Percentiles rank a stretch among this genome's conserved stretches.
Conservation (phyloP, 2,797 vertebrate genomes). For the Rhinogobio ventralis region DNA sequence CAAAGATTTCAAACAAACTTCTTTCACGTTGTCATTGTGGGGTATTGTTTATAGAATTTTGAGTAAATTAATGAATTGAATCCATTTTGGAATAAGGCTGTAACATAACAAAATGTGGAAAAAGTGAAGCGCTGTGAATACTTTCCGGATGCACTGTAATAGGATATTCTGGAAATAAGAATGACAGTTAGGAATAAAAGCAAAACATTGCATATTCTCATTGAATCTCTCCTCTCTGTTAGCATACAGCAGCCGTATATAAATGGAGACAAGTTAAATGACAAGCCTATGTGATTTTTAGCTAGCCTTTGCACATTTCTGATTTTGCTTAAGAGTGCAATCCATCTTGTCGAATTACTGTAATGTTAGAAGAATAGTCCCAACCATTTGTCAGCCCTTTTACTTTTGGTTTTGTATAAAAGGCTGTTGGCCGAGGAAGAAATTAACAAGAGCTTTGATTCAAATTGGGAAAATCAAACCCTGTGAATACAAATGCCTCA, state of each 20-base stretch:
- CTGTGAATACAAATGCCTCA: conserved; percentile 46
- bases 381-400: conserved; percentile 61
- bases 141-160: not conserved
- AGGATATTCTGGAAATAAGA: not conserved
- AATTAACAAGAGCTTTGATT: conserved; percentile 55
- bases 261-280: conserved; percentile 68
- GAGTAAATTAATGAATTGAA: no score
- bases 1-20: no score
- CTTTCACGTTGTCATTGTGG: no score
- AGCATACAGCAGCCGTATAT: conserved; percentile 56
- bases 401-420: conserved; percentile 64
- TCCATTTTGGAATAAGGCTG: no score
- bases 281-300: conserved; percentile 69
- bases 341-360: conserved; percentile 71
- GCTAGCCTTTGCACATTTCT: conserved; percentile 71
- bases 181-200: conserved; percentile 33
- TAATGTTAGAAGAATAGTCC: conserved; percentile 67
- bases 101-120: no score
- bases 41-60: no score
- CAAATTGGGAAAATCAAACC: conserved; percentile 46
- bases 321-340: conserved; percentile 63
- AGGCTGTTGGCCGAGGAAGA: conserved; percentile 56
- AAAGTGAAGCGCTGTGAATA: no score
- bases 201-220: conserved; percentile 52
- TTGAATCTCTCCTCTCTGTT: conserved; percentile 52